Evolutionary conservation across 2,888 invertebrate genomes (phyloP), one percentile per base, ranked within the genome.

Genomic region (Temnothorax unifasciatus): DNA sequence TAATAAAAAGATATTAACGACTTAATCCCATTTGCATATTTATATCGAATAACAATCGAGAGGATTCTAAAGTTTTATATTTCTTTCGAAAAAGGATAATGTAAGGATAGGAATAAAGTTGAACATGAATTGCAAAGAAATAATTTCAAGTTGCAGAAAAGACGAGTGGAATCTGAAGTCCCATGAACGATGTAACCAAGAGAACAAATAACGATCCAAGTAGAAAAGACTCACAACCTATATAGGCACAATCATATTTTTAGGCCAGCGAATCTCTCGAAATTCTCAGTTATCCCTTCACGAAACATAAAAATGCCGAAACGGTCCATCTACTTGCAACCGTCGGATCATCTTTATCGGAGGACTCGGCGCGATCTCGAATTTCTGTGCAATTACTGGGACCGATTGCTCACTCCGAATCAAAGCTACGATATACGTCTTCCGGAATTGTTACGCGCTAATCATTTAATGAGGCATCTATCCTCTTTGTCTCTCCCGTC

Each of bases 231-330:
- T 2, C 50, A 50, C 74, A 74, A 74, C 41, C 74, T 74, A 57
- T 18, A 41, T 54, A 73, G 34, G 34, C 34, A 34, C 25, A 85
- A 34, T 21, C 29, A 76, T 41, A 82, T 47, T 41, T 86, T 82
- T 82, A 11, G 34, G 74, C 52, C 52, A n/a, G 8, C 41, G 18
- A 11, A 25, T 61, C 38, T n/a, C 6, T 74, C 82, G 18, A 88
- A 88, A 88, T 88, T 86, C 21, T 8, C 61, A 29, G 88, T 88
- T 21, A 57, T 15, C 34, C 29, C 34, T 41, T 15, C 18, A 38
- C 52, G 3, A 61, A 88, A 88, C 4, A 44, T 54, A 81, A 88
- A 79, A 75, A 88, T 88, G 87, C 85, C 88, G 15, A 85, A 86
- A 57, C 82, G 81, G 83, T 59, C 83, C 4, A 64, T 81, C 34